Conservation (phyloP, 2,797 vertebrate species). For the Labroides dimidiatus region DNA sequence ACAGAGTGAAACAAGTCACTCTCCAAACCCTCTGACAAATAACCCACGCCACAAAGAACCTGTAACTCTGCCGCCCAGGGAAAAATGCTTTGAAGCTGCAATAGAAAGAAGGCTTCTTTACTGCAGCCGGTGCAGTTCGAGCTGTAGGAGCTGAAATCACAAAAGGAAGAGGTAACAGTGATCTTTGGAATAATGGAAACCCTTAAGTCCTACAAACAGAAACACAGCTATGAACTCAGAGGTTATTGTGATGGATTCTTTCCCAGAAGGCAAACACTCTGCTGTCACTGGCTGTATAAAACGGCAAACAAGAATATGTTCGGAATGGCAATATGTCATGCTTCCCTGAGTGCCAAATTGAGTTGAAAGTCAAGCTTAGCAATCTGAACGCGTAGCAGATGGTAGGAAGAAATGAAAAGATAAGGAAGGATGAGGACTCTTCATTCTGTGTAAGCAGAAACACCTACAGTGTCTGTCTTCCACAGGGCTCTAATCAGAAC, state of each 20-base stretch:
- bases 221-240: slow-evolving; percentile 35
- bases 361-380: slow-evolving; percentile 68
- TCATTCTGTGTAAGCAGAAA: slow-evolving; percentile 70
- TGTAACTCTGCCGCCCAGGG: slow-evolving; percentile 81
- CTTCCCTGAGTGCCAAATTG: slow-evolving; percentile 54
- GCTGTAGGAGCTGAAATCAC: slow-evolving; percentile 40
- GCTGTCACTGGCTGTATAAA: slow-evolving; percentile 46
- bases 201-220: slow-evolving; percentile 34
- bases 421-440: slow-evolving; percentile 68
- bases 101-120: slow-evolving; percentile 79
- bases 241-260: slow-evolving; percentile 32
- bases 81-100: slow-evolving; percentile 85
- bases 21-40: slow-evolving; percentile 86
- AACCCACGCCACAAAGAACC: slow-evolving; percentile 85
- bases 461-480: slow-evolving; percentile 63
- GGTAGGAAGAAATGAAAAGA: slow-evolving; percentile 73
- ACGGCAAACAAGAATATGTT: slow-evolving; percentile 50
- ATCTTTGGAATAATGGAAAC: slow-evolving; percentile 39
- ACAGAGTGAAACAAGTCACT: slow-evolving; percentile 84
- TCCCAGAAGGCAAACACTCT: slow-evolving; percentile 38
- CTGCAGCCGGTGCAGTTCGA: slow-evolving; percentile 29
- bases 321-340: slow-evolving; percentile 70
- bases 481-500: slow-evolving; percentile 67
- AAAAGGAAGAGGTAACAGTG: slow-evolving; percentile 33
- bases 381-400: slow-evolving; percentile 68